Percentiles rank a stretch among this genome's conserved stretches.
Evolutionary conservation across 2,888 invertebrate genomes (phyloP).

Genomic region (Heliconius ismenius): DNA sequence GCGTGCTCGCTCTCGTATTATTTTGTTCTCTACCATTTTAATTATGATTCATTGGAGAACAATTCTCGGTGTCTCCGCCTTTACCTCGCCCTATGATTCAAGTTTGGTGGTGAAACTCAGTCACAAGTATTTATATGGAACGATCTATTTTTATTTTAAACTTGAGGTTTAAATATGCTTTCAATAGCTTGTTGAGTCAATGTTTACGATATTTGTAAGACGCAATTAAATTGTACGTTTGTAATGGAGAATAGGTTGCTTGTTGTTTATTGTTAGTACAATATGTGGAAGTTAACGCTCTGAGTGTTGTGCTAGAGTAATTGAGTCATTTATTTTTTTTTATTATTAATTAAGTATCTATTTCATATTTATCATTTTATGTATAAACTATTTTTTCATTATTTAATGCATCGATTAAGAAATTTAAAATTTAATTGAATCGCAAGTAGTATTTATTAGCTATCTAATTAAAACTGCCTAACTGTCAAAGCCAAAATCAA

Average conservation of each 20-base stretch:
- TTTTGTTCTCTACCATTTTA: constrained; percentile 24
- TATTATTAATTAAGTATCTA: background rate
- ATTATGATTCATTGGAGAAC: constrained; percentile 32
- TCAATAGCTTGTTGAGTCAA: constrained; percentile 25
- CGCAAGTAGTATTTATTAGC: too few relatives aligned
- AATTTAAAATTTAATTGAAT: background rate
- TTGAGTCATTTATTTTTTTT: background rate
- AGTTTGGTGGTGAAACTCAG: background rate
- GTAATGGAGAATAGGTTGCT: constrained; percentile 2
- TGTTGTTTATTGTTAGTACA: constrained; percentile 10
- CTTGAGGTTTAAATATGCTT: constrained; percentile 17
- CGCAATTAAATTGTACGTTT: constrained; percentile 2
- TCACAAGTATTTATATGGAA: constrained; percentile 22
- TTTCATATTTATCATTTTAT: background rate
- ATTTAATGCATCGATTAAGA: background rate
- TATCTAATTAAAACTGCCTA: too few relatives aligned
- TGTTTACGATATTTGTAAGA: constrained; percentile 20
- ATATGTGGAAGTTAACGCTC: background rate
- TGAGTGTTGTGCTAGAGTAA: background rate
- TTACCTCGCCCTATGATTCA: constrained; percentile 22
- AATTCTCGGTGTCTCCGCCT: constrained; percentile 24
- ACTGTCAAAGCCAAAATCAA: too few relatives aligned
- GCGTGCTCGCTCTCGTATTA: constrained; percentile 18
- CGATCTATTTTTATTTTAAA: constrained; percentile 25
- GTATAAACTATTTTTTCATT: background rate